A percentile compares a stretch with the other conserved stretches of the same genome.
Evolutionary conservation across 2,113 vertebrate species (phyloP).

Genomic region (Tichodroma muraria): DNA sequence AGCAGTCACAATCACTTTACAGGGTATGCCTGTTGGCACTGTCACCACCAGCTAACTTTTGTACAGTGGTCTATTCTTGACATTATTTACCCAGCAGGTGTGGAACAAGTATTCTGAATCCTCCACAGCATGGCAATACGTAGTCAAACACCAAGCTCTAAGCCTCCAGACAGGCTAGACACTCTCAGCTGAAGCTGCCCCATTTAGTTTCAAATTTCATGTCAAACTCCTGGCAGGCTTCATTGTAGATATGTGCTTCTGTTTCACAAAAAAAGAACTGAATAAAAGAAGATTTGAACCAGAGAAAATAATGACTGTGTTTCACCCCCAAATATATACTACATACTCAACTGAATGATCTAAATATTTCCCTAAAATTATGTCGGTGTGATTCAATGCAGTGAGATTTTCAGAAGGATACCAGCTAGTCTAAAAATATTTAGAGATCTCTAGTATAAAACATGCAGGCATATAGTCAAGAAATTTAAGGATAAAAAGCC

Average conservation of each 20-base stretch:
- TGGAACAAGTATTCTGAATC: neutral
- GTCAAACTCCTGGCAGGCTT: neutral
- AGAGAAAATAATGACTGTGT: neutral
- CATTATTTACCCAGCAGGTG: neutral
- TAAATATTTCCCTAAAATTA: neutral
- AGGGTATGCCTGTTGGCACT: fast-evolving
- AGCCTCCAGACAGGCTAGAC: neutral
- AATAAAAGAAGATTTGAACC: neutral
- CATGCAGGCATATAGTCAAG: neutral
- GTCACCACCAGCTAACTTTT: neutral
- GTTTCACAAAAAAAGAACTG: neutral
- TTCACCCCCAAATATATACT: neutral
- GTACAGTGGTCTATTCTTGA: neutral
- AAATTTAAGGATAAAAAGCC: neutral
- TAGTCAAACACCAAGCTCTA: neutral
- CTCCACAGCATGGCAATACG: neutral
- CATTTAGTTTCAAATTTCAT: neutral
- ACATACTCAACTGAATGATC: neutral
- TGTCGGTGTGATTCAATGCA: neutral
- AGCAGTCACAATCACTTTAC: neutral
- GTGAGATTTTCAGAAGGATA: neutral
- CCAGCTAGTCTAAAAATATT: neutral
- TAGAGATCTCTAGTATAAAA: neutral
- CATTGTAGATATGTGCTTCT: neutral
- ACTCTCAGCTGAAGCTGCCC: neutral